Evolutionary conservation across 2,113 vertebrate species (phyloP), one percentile per base, ranked within the genome.

Genomic region (Mohoua ochrocephala): DNA sequence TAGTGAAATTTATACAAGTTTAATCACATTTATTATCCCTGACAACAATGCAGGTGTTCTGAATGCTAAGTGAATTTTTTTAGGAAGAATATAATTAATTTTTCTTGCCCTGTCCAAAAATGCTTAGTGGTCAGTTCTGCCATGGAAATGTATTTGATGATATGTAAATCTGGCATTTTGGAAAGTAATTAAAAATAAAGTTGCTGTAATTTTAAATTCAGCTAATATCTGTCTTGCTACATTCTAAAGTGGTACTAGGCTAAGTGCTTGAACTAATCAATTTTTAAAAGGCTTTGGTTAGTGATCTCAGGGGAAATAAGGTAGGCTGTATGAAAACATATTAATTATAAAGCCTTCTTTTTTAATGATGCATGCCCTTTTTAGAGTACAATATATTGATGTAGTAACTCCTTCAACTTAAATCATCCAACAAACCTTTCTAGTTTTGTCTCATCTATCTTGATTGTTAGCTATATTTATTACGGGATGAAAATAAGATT

Each of bases 11-110:
- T 97, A 97, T 97, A 95, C 95, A 97, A 87, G 88, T 89, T 96
- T 98, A 98, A 98, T 97, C 91, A 98, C 97, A 98, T 97, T 96
- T 98, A 97, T 98, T 98, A 96, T 97, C 93, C 95, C 92, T 98
- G 98, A 97, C 97, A 98, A 97, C 95, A 97, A 95, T 91, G 93
- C 82, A 96, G 97, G 94, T 97, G 97, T 95, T 97, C 87, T 80
- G 96, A 98, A 98, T 97, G 95, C 78, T 97, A 97, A 97, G 91
- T 96, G 86, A 96, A 87, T 97, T 97, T 97, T 97, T 85, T 85
- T 56, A 91, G 93, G 78, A 96, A 89, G 71, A 93, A 91, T 78
- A 84, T 95, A 96, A 98, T 98, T 97, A 98, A 96, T 97, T 97
- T 95, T 94, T 95, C 91, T 65, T 85, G 84, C 96, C 92, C 95